phyloP scores from a whole-genome alignment of 2,113 vertebrate genomes.

The Mus pahari region DNA sequence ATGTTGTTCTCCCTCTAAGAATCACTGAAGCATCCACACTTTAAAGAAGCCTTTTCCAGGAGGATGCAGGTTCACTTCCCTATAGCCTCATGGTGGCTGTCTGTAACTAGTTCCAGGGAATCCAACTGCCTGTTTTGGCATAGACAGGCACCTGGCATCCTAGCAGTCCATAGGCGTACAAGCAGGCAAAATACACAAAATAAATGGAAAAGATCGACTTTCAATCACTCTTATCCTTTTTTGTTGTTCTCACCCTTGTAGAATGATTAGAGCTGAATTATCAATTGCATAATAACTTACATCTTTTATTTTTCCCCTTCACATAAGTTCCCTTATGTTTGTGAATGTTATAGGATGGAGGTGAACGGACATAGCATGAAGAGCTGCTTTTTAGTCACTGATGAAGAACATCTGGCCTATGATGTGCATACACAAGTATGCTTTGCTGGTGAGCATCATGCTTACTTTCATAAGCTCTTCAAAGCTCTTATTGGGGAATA shows the following conservation, averaged over 20 bases:
- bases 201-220: not conserved
- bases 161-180: not conserved
- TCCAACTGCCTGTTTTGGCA: not conserved
- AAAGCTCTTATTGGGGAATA: constrained; percentile 47
- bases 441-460: not conserved
- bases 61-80: not conserved
- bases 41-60: not conserved
- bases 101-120: not conserved
- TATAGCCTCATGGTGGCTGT: not conserved
- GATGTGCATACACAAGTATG: not conserved
- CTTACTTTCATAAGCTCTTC: not conserved
- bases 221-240: not conserved
- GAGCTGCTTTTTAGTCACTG: not conserved
- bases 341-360: not conserved
- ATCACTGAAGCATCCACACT: too few relatives aligned
- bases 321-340: not conserved
- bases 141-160: not conserved
- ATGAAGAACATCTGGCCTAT: not conserved
- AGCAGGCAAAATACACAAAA: not conserved
- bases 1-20: too few relatives aligned
- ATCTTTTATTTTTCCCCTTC: not conserved
- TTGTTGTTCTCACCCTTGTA: constrained; percentile 1
- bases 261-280: not conserved
- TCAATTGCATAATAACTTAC: constrained; percentile 32
- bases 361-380: not conserved